Evolutionary conservation across 2,888 invertebrate genomes (phyloP).

Genomic region (Caenorhabditis virilis): DNA sequence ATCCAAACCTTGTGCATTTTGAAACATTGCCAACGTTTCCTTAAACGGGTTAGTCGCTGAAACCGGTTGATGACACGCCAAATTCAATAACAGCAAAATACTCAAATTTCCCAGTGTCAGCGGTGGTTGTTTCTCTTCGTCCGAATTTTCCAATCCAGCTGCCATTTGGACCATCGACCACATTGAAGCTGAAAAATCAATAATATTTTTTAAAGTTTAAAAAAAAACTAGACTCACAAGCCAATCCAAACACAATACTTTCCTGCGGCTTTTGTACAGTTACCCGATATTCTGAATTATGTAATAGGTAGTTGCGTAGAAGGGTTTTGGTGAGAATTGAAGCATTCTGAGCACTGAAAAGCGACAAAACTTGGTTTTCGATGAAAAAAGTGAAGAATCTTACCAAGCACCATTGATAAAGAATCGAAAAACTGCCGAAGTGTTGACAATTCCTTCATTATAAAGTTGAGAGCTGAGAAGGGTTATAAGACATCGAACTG

Average conservation of each 20-base stretch:
- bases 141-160: conserved; percentile 41
- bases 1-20: conserved; percentile 79
- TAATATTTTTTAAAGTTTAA: background rate
- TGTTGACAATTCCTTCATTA: conserved; percentile 69
- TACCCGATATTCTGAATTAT: conserved; percentile 56
- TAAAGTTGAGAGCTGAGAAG: conserved; percentile 72
- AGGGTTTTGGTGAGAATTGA: conserved; percentile 69
- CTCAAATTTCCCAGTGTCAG: conserved; percentile 83
- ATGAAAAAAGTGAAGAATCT: too few relatives aligned
- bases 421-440: conserved; percentile 69
- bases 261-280: conserved; percentile 74
- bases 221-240: conserved; percentile 70
- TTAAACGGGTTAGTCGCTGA: conserved; percentile 80
- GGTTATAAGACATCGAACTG: conserved; percentile 70
- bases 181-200: conserved; percentile 58
- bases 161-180: conserved; percentile 65
- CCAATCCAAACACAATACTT: conserved; percentile 82
- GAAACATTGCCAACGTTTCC: conserved; percentile 81
- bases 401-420: conserved; percentile 68
- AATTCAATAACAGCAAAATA: conserved; percentile 81
- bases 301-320: conserved; percentile 70
- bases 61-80: conserved; percentile 73
- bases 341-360: conserved; percentile 60
- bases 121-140: conserved; percentile 64
- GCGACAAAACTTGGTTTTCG: too few relatives aligned